These are phyloP conservation scores for Neodiprion virginianus DNA, from an alignment of 1,140 invertebrate genomes.

Conservation along the genomic window DNA sequence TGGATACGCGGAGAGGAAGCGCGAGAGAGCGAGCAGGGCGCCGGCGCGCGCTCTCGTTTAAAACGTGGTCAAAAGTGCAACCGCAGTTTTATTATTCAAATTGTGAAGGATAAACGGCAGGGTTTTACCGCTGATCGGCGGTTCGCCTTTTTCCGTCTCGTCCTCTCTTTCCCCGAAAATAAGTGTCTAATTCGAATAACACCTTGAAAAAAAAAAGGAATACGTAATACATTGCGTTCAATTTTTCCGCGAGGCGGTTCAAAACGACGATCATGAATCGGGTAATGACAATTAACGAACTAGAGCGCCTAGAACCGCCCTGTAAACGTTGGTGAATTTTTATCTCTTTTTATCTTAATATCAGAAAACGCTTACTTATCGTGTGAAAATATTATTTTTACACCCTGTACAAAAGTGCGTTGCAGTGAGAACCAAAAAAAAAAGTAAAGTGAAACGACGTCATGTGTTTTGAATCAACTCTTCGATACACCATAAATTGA, in stretches of 20 bases:
- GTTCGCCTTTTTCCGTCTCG: neutral
- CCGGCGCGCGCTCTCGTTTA: too few relatives aligned
- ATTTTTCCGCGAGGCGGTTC: neutral
- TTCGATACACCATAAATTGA: too few relatives aligned
- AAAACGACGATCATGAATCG: slow-evolving; percentile 2
- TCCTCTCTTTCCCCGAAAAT: too few relatives aligned
- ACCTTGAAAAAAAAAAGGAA: neutral
- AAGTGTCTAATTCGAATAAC: neutral
- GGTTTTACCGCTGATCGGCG: neutral
- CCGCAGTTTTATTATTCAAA: neutral
- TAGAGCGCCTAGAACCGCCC: neutral
- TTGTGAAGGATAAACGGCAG: neutral
- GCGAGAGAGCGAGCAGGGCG: too few relatives aligned
- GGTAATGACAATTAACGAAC: neutral
- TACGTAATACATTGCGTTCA: neutral
- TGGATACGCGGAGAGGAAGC: too few relatives aligned
- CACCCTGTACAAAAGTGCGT: too few relatives aligned
- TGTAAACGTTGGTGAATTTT: neutral
- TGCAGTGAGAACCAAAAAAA: neutral
- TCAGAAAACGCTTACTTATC: too few relatives aligned
- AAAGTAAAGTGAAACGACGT: neutral
- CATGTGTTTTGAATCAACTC: too few relatives aligned
- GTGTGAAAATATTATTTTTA: too few relatives aligned
- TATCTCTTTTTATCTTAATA: neutral
- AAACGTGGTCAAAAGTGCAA: too few relatives aligned